Percentiles rank a stretch among this genome's conserved stretches.
Conservation (phyloP, 2,113 vertebrate species). For the Perognathus longimembris region DNA sequence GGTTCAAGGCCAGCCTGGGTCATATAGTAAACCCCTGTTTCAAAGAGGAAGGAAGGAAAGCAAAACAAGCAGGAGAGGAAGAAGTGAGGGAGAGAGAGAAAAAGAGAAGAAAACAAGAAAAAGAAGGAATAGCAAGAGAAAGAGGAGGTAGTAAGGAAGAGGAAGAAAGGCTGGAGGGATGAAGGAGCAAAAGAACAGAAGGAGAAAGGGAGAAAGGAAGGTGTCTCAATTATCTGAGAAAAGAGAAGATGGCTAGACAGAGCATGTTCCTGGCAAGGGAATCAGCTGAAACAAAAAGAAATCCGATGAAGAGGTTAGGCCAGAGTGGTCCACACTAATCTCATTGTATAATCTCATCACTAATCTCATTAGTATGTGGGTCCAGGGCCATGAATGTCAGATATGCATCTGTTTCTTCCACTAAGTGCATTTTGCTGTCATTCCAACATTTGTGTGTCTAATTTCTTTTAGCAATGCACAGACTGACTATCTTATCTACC, state of each 20-base stretch:
- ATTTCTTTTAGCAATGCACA: neutral
- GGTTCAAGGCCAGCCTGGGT: neutral
- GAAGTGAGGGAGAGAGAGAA: no score
- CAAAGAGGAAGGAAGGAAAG: neutral
- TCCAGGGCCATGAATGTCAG: neutral
- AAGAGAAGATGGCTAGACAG: fast-evolving
- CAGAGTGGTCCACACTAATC: neutral
- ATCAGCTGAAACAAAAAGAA: neutral
- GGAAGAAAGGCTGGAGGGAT: no score
- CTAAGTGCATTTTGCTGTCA: neutral
- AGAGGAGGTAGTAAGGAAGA: no score
- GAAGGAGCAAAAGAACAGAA: no score
- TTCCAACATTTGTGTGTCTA: neutral
- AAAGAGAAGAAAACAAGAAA: neutral
- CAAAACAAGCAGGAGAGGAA: neutral
- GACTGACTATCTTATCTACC: neutral
- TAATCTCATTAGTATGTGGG: neutral
- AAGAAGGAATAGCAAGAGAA: neutral
- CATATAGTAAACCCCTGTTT: neutral
- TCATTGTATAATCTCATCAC: no score
- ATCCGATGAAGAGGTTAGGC: neutral
- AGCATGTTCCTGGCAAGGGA: neutral
- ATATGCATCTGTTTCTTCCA: neutral
- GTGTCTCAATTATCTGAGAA: neutral
- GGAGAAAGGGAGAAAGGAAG: neutral